Evolutionary conservation across 1,140 invertebrate species (phyloP), one percentile per base, ranked within the genome.

Genomic region (Planococcus citri): DNA sequence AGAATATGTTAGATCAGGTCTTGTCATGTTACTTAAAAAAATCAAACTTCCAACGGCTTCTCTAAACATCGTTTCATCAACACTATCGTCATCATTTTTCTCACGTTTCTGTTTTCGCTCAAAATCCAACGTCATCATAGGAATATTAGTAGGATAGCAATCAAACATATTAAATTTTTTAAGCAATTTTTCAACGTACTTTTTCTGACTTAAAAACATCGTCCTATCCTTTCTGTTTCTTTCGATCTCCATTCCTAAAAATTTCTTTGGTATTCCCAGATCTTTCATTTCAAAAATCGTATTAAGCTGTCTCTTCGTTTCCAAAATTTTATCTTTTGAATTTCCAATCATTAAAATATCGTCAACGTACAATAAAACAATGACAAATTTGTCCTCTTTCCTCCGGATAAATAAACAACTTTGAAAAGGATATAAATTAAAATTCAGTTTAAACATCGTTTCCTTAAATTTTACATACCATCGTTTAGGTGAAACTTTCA

Each of bases 1-100:
- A 8, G 78, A 74, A 70, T 73, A 80, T 12, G 75, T 61, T 29
- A 81, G 76, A 73, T 82, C 78, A 68, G 79, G 80, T 68, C 80
- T 67, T 9, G 77, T 76, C 9, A 69, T 70, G 10, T 71, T 69
- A 29, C 76, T 68, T 10, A 79, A 27, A 75, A 77, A 80, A 68
- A 80, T 69, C n/a, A 82, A 72, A 33, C 61, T 70, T 27, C 78
- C 77, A 57, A 80, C 74, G 17, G 76, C 74, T 73, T 80, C 70
- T 72, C 75, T 73, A 73, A 77, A 80, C 41, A 70, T 69, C 21
- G n/a, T 37, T 29, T 33, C 25, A 33, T 2, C 6, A 1, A 74
- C 51, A 14, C 71, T 38, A 37, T 41, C 25, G 3, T 10, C 3
- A 29, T 29, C 10, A 51, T 3, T 17, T 74, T 51, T 17, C 17